Conservation (phyloP, 1,140 invertebrate species). For the Drosophila sproati region DNA sequence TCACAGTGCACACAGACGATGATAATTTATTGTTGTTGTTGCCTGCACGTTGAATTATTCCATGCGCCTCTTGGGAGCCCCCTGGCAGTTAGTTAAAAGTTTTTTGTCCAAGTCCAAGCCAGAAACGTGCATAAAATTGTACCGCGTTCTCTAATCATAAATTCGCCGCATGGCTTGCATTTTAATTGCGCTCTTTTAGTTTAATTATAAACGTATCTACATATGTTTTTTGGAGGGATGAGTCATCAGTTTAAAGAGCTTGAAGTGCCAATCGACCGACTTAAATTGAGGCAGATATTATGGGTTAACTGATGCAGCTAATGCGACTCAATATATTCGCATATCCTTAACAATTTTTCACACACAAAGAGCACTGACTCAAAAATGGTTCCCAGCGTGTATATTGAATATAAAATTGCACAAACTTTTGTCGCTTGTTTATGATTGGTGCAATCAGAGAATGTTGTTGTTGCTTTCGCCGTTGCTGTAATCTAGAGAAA, state of each 20-base stretch:
- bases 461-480: constrained; percentile 30
- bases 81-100: constrained; percentile 34
- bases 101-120: constrained; percentile 46
- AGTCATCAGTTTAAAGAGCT: background rate
- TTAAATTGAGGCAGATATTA: constrained; percentile 3
- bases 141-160: constrained; percentile 73
- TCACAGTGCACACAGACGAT: constrained; percentile 18
- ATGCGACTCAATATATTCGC: background rate
- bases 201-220: constrained; percentile 9
- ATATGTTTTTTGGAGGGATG: constrained; percentile 4
- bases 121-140: constrained; percentile 72
- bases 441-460: constrained; percentile 69
- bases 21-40: constrained; percentile 41
- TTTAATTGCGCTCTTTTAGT: constrained; percentile 54
- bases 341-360: constrained; percentile 4
- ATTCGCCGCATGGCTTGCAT: constrained; percentile 54
- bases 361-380: background rate
- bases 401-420: constrained; percentile 58
- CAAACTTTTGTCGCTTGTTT: constrained; percentile 59
- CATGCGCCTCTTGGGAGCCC: constrained; percentile 31
- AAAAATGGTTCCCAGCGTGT: constrained; percentile 15
- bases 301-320: constrained; percentile 12
- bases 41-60: constrained; percentile 44
- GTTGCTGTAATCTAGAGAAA: constrained; percentile 25
- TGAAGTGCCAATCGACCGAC: background rate